These are phyloP conservation scores for Bombycilla garrulus DNA, from an alignment of 2,113 vertebrate species.

Conservation along the genomic window DNA sequence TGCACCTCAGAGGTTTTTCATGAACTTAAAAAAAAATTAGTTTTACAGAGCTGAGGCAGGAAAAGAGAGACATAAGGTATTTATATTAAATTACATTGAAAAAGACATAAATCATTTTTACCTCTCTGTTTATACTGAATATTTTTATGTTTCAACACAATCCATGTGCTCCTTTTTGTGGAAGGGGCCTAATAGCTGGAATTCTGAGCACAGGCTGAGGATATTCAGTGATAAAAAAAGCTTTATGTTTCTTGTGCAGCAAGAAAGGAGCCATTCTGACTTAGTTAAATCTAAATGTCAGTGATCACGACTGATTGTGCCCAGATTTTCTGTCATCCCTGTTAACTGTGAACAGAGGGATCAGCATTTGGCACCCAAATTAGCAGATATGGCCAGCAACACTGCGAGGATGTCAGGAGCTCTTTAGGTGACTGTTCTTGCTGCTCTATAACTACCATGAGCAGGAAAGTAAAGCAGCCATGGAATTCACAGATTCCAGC, in stretches of 20 bases:
- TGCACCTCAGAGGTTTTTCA: conserved; percentile 20
- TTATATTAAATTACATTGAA: conserved; percentile 57
- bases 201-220: background rate
- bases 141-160: conserved; percentile 31
- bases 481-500: conserved; percentile 15
- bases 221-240: background rate
- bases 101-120: conserved; percentile 37
- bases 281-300: conserved; percentile 42
- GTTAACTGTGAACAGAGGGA: background rate
- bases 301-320: background rate
- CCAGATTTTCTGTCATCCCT: conserved; percentile 9
- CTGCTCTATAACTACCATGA: background rate
- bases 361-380: background rate
- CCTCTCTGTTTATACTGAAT: conserved; percentile 47
- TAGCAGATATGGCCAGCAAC: background rate
- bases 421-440: background rate
- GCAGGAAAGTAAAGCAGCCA: background rate
- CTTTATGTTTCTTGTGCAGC: background rate
- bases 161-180: background rate
- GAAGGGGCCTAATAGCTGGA: background rate
- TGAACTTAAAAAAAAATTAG: conserved; percentile 22
- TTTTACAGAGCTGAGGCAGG: conserved; percentile 8
- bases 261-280: background rate
- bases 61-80: conserved; percentile 26
- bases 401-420: background rate